A percentile compares a stretch with the other conserved stretches of the same genome.
Conservation (phyloP, 2,113 vertebrate species). For the Prolemur simus region DNA sequence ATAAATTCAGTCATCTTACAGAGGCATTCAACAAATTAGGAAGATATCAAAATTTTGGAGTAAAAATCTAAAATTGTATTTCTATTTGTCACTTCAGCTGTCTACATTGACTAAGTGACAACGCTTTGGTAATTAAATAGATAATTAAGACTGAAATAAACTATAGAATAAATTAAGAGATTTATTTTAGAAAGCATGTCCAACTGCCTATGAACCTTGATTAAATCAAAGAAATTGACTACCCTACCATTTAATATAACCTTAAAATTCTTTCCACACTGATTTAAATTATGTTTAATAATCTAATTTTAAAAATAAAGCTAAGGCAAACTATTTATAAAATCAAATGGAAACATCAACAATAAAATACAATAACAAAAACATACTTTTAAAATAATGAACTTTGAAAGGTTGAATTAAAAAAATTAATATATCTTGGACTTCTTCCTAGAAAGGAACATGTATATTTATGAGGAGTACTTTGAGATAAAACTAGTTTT, state of each 20-base stretch:
- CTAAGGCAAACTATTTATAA: not conserved
- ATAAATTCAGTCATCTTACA: not conserved
- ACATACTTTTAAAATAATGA: not conserved
- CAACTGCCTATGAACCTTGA: not conserved
- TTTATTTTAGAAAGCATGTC: not conserved
- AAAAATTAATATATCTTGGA: not conserved
- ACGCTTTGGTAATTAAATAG: not conserved
- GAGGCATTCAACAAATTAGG: not conserved
- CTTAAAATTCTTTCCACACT: not conserved
- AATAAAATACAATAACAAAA: not conserved
- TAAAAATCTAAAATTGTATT: not conserved
- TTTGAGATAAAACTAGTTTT: not conserved
- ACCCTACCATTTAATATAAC: not conserved
- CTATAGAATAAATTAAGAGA: not conserved
- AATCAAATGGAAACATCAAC: not conserved
- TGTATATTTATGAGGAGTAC: not conserved
- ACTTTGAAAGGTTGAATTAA: conserved; percentile 1
- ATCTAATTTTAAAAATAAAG: not conserved
- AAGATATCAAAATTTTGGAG: not conserved
- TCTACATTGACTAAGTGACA: not conserved
- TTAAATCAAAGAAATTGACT: not conserved
- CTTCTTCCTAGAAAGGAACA: not conserved
- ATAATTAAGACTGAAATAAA: not conserved
- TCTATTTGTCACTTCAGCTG: not conserved
- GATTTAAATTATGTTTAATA: conserved; percentile 1